A percentile compares a stretch with the other conserved stretches of the same genome.
These are phyloP conservation scores for Orchestia grillus DNA, from an alignment of 1,140 invertebrate genomes.

Conservation along the genomic window DNA sequence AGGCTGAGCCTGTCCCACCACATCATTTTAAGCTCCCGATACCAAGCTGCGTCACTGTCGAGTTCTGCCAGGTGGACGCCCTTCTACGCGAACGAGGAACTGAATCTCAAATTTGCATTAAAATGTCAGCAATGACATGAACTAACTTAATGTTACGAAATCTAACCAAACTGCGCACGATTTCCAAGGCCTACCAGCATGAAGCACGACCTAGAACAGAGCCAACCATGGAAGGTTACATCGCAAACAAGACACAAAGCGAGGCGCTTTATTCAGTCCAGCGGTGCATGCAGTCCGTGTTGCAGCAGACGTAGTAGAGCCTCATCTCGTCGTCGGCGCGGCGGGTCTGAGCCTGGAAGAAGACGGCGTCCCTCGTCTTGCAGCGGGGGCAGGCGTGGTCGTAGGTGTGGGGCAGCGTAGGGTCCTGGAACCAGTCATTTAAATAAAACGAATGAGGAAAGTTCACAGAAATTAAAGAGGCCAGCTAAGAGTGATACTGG, in stretches of 20 bases:
- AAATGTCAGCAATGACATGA: background rate
- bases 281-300: conserved; percentile 90
- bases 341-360: conserved; percentile 94
- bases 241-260: background rate
- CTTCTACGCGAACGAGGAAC: background rate
- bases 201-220: background rate
- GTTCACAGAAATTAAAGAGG: too few relatives aligned
- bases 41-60: too few relatives aligned
- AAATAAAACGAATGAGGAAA: too few relatives aligned
- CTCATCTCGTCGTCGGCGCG: conserved; percentile 99
- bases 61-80: too few relatives aligned
- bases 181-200: background rate
- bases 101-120: background rate
- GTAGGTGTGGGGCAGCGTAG: conserved; percentile 96
- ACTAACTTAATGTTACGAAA: background rate
- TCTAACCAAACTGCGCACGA: background rate
- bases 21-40: too few relatives aligned
- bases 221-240: background rate
- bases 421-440: conserved; percentile 77
- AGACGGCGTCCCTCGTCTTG: conserved; percentile 91
- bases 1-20: too few relatives aligned
- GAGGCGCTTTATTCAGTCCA: conserved; percentile 90
- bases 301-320: conserved; percentile 98
- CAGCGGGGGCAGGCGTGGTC: conserved; percentile 99
- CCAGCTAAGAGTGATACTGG: too few relatives aligned